A percentile compares a stretch with the other conserved stretches of the same genome.
Evolutionary conservation across 1,140 invertebrate species (phyloP).

Genomic region (Megalopta genalis): DNA sequence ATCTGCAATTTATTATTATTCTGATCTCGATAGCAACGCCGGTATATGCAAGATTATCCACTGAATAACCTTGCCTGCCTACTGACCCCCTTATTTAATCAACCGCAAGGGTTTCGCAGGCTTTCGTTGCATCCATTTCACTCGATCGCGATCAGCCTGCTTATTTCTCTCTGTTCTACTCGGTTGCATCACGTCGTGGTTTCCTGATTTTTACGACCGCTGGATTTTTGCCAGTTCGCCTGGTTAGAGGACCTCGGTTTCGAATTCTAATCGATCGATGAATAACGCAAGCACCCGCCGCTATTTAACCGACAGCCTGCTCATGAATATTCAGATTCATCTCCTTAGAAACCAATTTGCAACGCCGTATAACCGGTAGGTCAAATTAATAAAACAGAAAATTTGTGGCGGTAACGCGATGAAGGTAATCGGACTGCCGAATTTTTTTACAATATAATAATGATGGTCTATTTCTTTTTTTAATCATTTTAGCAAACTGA

Average conservation of each 20-base stretch:
- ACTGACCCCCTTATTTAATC: conserved; percentile 68
- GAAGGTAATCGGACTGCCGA: too few species aligned
- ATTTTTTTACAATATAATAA: too few species aligned
- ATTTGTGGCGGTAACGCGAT: too few species aligned
- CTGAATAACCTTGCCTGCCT: conserved; percentile 51
- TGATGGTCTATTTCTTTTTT: too few species aligned
- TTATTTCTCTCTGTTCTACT: conserved; percentile 39
- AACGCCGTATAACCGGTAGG: too few species aligned
- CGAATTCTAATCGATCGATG: background rate
- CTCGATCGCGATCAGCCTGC: conserved; percentile 35
- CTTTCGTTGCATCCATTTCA: conserved; percentile 22
- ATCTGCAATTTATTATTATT: background rate
- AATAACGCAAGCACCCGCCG: background rate
- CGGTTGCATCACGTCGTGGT: background rate
- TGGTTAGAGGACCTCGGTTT: background rate
- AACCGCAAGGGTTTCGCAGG: conserved; percentile 20
- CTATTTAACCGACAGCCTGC: too few species aligned
- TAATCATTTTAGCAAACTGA: too few species aligned
- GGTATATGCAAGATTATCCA: conserved; percentile 30
- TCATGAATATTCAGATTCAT: too few species aligned
- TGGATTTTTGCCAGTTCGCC: background rate
- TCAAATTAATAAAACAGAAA: too few species aligned
- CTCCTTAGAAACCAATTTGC: too few species aligned
- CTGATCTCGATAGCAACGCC: background rate
- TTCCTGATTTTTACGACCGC: background rate